Evolutionary conservation across 2,113 vertebrate genomes (phyloP), one percentile per base, ranked within the genome.

Genomic region (Odocoileus hemionus): DNA sequence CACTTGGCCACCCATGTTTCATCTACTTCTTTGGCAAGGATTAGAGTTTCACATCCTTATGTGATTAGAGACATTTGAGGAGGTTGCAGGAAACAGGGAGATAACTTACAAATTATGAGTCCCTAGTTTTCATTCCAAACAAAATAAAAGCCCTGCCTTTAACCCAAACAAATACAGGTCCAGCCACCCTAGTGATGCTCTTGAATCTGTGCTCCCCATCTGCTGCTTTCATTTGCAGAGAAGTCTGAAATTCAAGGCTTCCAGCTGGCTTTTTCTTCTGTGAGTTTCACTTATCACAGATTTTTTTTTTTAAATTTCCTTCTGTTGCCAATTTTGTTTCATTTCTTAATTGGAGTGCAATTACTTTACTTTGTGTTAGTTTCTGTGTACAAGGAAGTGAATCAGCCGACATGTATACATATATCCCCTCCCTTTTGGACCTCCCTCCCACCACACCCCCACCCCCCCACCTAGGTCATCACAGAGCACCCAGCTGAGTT

Each of bases 241-340:
- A 95, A 80, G 6, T 78, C 79, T 83, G 58, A 89, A 96, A 60
- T 86, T 50, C 76, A 78, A 88, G 58, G 26, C 10, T 33, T 97
- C 36, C 19, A 45, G 33, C 1, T 80, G 82, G 13, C 7, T 85
- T 45, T 54, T 60, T 82, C 79, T 76, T 58, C 64, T 47, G 6
- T 7, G 36, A 8, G 64, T 76, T 89, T 87, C 23, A 50, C 13
- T 91, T 54, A 80, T 50, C 47, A 84, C 4, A 52, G n/a, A 67
- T 26, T 2, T 45, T 94, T 67, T 43, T 74, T 79, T 50, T 82
- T 19, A 0, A 0, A 61, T 39, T 79, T 61, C 19, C 64, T 92
- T 52, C 61, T 43, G 12, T 54, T 39, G 47, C 47, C 67, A 87
- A 58, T 7, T 64, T 19, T 28, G 64, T 43, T n/a, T 91, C 54